A percentile compares a stretch with the other conserved stretches of the same genome.
phyloP scores from a whole-genome alignment of 1,140 invertebrate species.

The Sycophila sp. region DNA sequence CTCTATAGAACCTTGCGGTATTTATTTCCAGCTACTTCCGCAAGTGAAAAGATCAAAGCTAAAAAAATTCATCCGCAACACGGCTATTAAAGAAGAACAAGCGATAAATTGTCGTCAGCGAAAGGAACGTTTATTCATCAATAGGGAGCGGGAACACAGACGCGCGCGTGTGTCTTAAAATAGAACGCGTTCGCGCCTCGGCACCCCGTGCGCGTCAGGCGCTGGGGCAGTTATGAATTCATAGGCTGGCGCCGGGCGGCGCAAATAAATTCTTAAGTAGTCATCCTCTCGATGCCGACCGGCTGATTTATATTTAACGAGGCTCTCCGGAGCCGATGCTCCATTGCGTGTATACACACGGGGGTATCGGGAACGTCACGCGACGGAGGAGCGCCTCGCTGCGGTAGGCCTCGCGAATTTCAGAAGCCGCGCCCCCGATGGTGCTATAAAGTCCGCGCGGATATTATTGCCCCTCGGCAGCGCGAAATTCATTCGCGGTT shows the following conservation, averaged over 20 bases:
- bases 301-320: conserved; percentile 29
- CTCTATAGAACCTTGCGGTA: too few species aligned
- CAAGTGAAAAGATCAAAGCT: too few species aligned
- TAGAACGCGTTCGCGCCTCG: too few species aligned
- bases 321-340: not conserved
- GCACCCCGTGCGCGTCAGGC: too few species aligned
- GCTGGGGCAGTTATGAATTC: conserved; percentile 10
- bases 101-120: too few species aligned
- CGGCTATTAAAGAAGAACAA: too few species aligned
- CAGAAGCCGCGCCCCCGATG: not conserved
- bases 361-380: not conserved
- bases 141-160: too few species aligned
- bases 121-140: too few species aligned
- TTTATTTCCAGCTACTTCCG: too few species aligned
- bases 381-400: too few species aligned
- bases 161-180: too few species aligned
- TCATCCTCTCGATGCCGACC: not conserved
- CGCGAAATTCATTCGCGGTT: not conserved
- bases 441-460: not conserved
- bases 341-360: not conserved
- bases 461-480: not conserved
- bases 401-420: not conserved
- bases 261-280: conserved; percentile 35
- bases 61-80: too few species aligned
- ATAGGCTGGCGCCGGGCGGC: not conserved